Base-by-base conservation (phyloP, 2,888 invertebrate species). In the Acanthopleura granulata region DNA sequence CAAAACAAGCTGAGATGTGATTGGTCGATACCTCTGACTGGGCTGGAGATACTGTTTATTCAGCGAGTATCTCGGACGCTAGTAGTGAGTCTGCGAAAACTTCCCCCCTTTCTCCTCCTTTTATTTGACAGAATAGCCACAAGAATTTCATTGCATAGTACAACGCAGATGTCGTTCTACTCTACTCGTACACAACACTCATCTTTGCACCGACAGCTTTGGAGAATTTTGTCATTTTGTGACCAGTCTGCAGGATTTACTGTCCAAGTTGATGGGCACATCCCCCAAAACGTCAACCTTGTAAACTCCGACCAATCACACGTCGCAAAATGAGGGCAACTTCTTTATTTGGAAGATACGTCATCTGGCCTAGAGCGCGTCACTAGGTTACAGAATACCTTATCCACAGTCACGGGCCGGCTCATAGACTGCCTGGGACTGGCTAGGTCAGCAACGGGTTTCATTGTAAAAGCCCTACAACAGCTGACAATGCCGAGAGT, bases 21-120 rank as follows among this genome's bases (percentile, higher is more conserved):
- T 82, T 81, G 82, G 81, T 71, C 49, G 66, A 72, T 22, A 61
- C 25, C 25, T 49, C 49, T 62, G n/a, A 71, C 62, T 27, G 66
- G 29, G 22, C 29, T 27, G 16, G 16, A 66, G 27, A 22, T 66
- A 66, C 25, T 66, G 66, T 57, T 72, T 69, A 72, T 74, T 66
- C 72, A 75, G 69, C 74, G 72, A 69, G 40, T 40, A 40, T 40
- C 40, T 40, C 40, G 9, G 40, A 40, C 40, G 9, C 40, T 40
- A 40, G 40, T 40, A 40, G 40, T 40, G 40, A 40, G 40, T 40
- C 40, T 40, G 40, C 40, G 40, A 40, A 40, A 40, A 40, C 9
- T 40, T 40, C 40, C 3, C 9, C 4, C 4, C 40, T 40, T 40
- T 40, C 40, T 3, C 9, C 40, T 57, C 57, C 6, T 12, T 57